phyloP scores from a whole-genome alignment of 2,888 invertebrate genomes.

The Rosalia funebris region DNA sequence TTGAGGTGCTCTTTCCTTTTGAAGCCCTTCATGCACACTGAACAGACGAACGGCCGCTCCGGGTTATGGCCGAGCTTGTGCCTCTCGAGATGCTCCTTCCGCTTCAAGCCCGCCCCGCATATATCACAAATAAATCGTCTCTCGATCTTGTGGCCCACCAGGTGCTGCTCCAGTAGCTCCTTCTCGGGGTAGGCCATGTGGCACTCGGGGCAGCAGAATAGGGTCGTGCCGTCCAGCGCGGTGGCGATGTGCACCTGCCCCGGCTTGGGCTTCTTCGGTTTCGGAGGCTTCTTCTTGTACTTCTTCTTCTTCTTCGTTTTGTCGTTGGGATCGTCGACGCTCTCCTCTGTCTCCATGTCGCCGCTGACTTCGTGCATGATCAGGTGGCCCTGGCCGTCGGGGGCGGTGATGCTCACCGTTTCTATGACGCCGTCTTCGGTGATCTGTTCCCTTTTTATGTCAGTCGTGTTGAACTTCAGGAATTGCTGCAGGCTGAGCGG shows the following conservation, averaged over 20 bases:
- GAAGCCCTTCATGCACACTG: constrained; percentile 78
- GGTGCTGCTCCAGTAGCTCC: constrained; percentile 80
- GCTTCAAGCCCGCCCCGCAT: constrained; percentile 80
- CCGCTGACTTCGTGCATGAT: constrained; percentile 60
- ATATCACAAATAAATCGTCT: constrained; percentile 81
- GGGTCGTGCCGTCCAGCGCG: constrained; percentile 77
- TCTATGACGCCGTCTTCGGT: constrained; percentile 66
- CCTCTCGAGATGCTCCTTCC: constrained; percentile 81
- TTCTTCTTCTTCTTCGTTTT: constrained; percentile 78
- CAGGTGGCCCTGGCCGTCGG: constrained; percentile 55
- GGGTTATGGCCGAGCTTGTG: constrained; percentile 85
- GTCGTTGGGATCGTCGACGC: constrained; percentile 56
- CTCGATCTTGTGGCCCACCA: constrained; percentile 83
- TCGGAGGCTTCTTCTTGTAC: constrained; percentile 82
- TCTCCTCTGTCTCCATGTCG: constrained; percentile 60
- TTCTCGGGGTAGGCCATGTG: constrained; percentile 85
- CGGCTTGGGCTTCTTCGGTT: constrained; percentile 83
- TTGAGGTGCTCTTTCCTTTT: constrained; percentile 85
- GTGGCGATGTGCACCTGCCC: constrained; percentile 82
- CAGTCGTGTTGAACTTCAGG: constrained; percentile 69
- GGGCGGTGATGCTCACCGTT: constrained; percentile 63
- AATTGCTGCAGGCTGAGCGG: constrained; percentile 72
- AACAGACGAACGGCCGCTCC: constrained; percentile 81
- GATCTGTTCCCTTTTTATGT: constrained; percentile 67
- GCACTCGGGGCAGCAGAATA: constrained; percentile 84